phyloP scores from a whole-genome alignment of 1,140 invertebrate genomes.

The Papilio dardanus region DNA sequence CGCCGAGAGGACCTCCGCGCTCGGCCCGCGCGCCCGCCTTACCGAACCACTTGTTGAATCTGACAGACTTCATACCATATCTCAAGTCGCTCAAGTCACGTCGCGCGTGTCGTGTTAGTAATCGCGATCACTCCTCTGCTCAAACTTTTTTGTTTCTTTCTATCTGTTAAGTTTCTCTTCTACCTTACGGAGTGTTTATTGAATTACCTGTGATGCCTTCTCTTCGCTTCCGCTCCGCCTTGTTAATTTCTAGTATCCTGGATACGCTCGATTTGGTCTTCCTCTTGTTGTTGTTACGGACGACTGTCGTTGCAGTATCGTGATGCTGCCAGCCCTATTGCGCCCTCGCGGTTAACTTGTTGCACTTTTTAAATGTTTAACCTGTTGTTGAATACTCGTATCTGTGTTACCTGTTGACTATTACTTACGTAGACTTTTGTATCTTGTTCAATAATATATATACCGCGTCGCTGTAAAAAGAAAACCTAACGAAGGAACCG shows the following conservation, averaged over 20 bases:
- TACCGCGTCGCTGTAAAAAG: conserved; percentile 68
- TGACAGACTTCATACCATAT: conserved; percentile 60
- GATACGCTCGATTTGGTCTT: conserved; percentile 68
- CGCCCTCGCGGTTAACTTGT: conserved; percentile 59
- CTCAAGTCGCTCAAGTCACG: conserved; percentile 55
- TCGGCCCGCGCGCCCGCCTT: conserved; percentile 64
- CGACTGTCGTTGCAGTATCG: conserved; percentile 57
- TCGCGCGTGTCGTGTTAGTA: conserved; percentile 55
- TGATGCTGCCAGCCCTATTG: conserved; percentile 53
- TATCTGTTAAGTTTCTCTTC: conserved; percentile 24
- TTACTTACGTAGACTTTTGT: conserved; percentile 69
- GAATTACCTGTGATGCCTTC: conserved; percentile 70
- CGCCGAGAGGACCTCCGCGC: conserved; percentile 64
- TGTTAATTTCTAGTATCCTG: conserved; percentile 53
- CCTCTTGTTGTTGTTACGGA: conserved; percentile 72
- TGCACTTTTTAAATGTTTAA: conserved; percentile 77
- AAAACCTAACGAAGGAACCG: conserved; percentile 46
- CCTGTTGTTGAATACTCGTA: conserved; percentile 76
- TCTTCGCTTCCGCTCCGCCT: conserved; percentile 63
- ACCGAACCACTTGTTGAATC: conserved; percentile 78
- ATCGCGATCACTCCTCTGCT: conserved; percentile 38
- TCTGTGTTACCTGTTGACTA: conserved; percentile 81
- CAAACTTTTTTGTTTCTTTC: conserved; percentile 46
- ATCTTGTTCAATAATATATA: conserved; percentile 58
- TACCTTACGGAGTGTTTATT: conserved; percentile 33